phyloP scores from a whole-genome alignment of 2,888 invertebrate species.

The Coelogynopora nodosa region DNA sequence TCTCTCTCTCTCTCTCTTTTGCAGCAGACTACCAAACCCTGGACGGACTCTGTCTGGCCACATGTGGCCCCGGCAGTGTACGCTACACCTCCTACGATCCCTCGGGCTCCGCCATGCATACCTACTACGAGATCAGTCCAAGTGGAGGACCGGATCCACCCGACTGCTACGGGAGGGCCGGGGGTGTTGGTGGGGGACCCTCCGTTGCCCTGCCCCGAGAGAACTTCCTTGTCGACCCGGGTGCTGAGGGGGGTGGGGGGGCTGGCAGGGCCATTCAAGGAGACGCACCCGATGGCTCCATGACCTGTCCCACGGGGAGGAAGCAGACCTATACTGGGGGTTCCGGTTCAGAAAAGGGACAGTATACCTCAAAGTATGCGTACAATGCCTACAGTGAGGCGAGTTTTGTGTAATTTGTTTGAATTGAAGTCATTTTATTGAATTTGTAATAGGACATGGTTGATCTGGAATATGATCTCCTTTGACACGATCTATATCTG shows the following conservation, averaged over 20 bases:
- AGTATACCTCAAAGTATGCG: not conserved
- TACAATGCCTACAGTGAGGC: constrained; percentile 8
- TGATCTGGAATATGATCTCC: no score
- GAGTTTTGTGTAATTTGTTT: not conserved
- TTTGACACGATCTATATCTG: no score
- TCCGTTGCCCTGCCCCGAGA: not conserved
- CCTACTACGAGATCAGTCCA: constrained; percentile 14
- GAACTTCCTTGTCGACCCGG: not conserved
- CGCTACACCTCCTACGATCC: not conserved
- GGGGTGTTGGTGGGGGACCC: no score
- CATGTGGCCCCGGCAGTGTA: not conserved
- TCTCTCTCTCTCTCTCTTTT: not conserved
- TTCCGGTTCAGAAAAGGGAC: not conserved
- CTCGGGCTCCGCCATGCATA: not conserved
- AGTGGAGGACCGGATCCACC: not conserved
- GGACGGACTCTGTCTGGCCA: not conserved
- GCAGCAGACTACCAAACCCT: not conserved
- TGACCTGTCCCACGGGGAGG: not conserved
- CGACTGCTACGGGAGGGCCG: not conserved
- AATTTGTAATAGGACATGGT: no score
- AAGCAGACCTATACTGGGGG: not conserved
- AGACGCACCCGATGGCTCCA: not conserved
- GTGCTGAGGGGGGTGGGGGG: not conserved
- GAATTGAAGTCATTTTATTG: no score
- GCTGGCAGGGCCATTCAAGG: not conserved